A percentile compares a stretch with the other conserved stretches of the same genome.
Conservation (phyloP, 2,888 invertebrate species). For the Spilosoma lubricipeda region DNA sequence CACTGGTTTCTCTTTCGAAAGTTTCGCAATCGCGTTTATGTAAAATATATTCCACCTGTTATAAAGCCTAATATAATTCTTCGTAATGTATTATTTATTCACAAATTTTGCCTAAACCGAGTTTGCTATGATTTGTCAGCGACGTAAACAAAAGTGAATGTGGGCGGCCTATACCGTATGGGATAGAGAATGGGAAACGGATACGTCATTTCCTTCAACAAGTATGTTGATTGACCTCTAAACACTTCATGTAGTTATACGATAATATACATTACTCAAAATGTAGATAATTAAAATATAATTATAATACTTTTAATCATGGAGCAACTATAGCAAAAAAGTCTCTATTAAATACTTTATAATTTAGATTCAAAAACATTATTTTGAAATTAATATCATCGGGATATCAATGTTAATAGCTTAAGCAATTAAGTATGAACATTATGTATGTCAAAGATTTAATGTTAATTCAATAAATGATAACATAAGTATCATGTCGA, state of each 20-base stretch:
- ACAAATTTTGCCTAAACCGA: constrained; percentile 29
- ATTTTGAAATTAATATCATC: not conserved
- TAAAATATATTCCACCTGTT: constrained; percentile 44
- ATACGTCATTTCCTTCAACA: constrained; percentile 63
- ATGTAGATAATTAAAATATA: constrained; percentile 28
- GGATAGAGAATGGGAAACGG: constrained; percentile 72
- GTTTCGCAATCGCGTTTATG: constrained; percentile 66
- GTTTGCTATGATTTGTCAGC: constrained; percentile 11
- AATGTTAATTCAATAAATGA: constrained; percentile 4
- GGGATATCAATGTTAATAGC: constrained; percentile 11
- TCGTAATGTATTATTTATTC: constrained; percentile 47
- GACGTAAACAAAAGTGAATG: constrained; percentile 82
- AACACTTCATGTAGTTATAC: constrained; percentile 52
- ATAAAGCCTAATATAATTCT: constrained; percentile 33
- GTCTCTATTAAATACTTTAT: constrained; percentile 5
- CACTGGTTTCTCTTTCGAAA: constrained; percentile 72
- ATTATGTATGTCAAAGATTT: not conserved
- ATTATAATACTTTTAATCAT: constrained; percentile 35
- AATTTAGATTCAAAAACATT: not conserved
- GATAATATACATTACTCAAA: constrained; percentile 36
- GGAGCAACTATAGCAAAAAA: constrained; percentile 33
- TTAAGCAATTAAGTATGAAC: constrained; percentile 13
- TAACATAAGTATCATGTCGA: constrained; percentile 1
- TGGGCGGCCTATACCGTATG: constrained; percentile 64
- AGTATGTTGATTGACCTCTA: constrained; percentile 58